Conservation (phyloP, 1,140 invertebrate genomes). For the Radopholus similis region DNA sequence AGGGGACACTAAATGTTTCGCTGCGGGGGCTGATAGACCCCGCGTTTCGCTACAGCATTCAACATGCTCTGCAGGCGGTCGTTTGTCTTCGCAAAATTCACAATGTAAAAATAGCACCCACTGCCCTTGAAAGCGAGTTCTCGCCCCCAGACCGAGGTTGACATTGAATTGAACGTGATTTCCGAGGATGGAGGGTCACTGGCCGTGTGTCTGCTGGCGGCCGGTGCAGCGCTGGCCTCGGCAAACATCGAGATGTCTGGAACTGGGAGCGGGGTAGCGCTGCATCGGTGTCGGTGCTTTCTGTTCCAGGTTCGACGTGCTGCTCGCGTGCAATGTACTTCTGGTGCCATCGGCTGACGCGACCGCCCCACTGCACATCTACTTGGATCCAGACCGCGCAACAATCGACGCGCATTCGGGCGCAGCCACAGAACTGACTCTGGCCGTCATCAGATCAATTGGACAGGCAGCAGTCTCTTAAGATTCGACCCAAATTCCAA, state of each 20-base stretch:
- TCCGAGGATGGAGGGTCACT: slow-evolving; percentile 36
- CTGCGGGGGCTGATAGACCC: slow-evolving; percentile 17
- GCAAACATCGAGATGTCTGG: slow-evolving; percentile 34
- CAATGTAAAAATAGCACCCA: neutral
- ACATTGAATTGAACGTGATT: slow-evolving; percentile 41
- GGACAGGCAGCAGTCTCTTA: slow-evolving; percentile 3
- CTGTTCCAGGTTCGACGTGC: slow-evolving; percentile 29
- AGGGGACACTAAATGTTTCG: slow-evolving; percentile 8
- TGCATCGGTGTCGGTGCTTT: neutral
- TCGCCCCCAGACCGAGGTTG: slow-evolving; percentile 32
- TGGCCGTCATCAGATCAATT: slow-evolving; percentile 20
- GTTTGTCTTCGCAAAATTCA: slow-evolving; percentile 29
- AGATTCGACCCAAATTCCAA: neutral
- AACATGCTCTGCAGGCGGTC: slow-evolving; percentile 23
- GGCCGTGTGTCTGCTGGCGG: slow-evolving; percentile 32
- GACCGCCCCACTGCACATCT: neutral
- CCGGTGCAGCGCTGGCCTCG: slow-evolving; percentile 30
- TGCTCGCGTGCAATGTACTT: slow-evolving; percentile 29
- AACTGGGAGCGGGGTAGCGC: neutral
- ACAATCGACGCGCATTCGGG: slow-evolving; percentile 7
- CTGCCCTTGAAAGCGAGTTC: neutral
- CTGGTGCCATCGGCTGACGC: neutral
- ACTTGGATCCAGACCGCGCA: neutral
- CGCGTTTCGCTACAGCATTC: slow-evolving; percentile 7
- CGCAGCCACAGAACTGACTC: slow-evolving; percentile 2